Base-by-base conservation (phyloP, 2,113 vertebrate species). In the Sylvietta virens region DNA sequence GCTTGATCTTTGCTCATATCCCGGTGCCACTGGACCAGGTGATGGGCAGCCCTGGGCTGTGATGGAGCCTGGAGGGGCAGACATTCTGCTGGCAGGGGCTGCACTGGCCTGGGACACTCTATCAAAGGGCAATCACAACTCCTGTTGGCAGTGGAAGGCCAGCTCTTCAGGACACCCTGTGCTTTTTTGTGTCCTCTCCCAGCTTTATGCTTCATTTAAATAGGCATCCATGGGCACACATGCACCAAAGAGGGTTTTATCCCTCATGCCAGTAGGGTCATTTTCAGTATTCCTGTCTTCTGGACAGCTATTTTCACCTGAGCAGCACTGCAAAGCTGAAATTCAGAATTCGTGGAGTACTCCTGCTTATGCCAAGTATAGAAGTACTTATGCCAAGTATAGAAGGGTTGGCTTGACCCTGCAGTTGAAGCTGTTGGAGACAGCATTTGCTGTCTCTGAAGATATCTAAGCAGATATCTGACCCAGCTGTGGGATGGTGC, bases 231-330 rank as follows among this genome's bases (percentile, higher is more conserved):
- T 1, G 3, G 26, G 13, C 15, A 56, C 31, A 24, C 9, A 13
- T 4, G 7, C 10, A 56, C 3, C 35, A 48, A 78, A 67, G 6
- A 64, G 1, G 27, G 3, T 54, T 17, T 17, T 47, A 47, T 64
- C 2, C 13, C 13, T 26, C 5, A 4, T 15, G 26, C 3, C 19
- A 65, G 18, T 16, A 30, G 3, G 5, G 18, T 26, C 0, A 37
- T 72, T 90, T 85, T 85, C 44, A 80, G 13, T 44, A 48, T 82
- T 71, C 27, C 10, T 69, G 7, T 53, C 18, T 85, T 81, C 51
- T 21, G 4, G 67, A 42, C 8, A 57, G 15, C 17, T 66, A 4
- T 58, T 54, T 61, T 53, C 19, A 62, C 18, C 27, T 64, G 14
- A 4, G 22, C 12, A 64, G 12, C 13, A 13, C 12, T 42, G 24